phyloP scores from a whole-genome alignment of 2,888 invertebrate genomes.

The Pachymerium ferrugineum region DNA sequence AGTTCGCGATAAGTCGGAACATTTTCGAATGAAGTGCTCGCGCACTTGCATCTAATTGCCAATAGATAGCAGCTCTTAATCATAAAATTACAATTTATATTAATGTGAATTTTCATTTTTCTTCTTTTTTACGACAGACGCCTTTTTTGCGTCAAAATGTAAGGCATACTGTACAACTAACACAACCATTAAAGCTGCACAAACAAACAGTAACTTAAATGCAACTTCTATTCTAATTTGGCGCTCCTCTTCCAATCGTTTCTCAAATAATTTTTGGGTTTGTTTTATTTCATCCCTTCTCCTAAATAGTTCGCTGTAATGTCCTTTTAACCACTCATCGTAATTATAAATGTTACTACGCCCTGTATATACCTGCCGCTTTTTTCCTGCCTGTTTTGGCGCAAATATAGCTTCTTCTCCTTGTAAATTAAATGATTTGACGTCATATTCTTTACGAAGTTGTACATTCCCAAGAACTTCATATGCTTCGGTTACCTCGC shows the following conservation, averaged over 20 bases:
- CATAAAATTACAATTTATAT: no score
- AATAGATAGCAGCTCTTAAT: no score
- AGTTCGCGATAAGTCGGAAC: no score
- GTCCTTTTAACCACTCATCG: not conserved
- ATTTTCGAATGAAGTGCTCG: no score
- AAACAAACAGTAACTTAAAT: no score
- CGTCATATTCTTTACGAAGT: slow-evolving; percentile 73
- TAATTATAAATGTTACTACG: not conserved
- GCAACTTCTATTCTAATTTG: not conserved
- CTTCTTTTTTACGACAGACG: no score
- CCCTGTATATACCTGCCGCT: not conserved
- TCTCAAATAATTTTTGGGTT: not conserved
- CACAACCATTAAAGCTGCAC: no score
- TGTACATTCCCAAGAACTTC: slow-evolving; percentile 69
- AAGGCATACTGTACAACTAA: no score
- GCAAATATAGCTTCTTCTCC: not conserved
- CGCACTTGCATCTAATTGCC: not conserved
- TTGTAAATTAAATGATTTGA: slow-evolving; percentile 52
- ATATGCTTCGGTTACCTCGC: slow-evolving; percentile 75
- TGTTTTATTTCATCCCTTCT: not conserved
- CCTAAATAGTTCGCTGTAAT: not conserved
- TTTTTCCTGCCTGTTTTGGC: not conserved
- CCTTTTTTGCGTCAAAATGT: no score
- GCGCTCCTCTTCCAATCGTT: not conserved
- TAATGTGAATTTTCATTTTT: no score